These are phyloP conservation scores for Dolichallabes microphthalmus DNA, from an alignment of 2,113 vertebrate species.

Conservation along the genomic window DNA sequence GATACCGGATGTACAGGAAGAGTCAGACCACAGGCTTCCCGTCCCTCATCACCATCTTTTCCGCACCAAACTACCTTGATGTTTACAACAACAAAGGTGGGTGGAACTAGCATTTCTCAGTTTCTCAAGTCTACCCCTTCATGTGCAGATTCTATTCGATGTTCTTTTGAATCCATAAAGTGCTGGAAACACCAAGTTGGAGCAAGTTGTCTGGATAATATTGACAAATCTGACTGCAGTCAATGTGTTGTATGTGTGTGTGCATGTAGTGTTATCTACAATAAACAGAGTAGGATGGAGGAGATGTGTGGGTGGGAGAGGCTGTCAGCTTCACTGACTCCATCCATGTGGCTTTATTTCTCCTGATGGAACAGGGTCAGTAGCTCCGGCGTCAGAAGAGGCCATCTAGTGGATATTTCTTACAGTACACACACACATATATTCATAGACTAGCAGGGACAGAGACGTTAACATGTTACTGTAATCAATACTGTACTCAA, in stretches of 20 bases:
- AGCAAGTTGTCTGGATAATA: neutral
- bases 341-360: slow-evolving; percentile 71
- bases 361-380: slow-evolving; percentile 72
- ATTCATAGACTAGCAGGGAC: neutral
- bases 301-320: slow-evolving; percentile 68
- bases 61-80: slow-evolving; percentile 83
- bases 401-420: slow-evolving; percentile 63
- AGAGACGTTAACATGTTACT: neutral
- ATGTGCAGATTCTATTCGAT: neutral
- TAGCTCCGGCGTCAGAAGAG: slow-evolving; percentile 53
- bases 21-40: slow-evolving; percentile 82
- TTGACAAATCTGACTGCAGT: neutral
- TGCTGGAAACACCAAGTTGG: neutral
- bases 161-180: neutral
- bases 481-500: neutral
- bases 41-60: slow-evolving; percentile 82
- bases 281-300: slow-evolving; percentile 66
- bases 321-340: slow-evolving; percentile 70
- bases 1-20: slow-evolving; percentile 82
- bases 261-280: slow-evolving; percentile 56
- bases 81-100: slow-evolving; percentile 85
- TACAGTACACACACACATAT: slow-evolving; percentile 3
- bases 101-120: slow-evolving; percentile 18
- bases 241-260: slow-evolving; percentile 7
- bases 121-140: neutral